phyloP scores from a whole-genome alignment of 2,113 vertebrate genomes.

The Hippoglossus stenolepis region DNA sequence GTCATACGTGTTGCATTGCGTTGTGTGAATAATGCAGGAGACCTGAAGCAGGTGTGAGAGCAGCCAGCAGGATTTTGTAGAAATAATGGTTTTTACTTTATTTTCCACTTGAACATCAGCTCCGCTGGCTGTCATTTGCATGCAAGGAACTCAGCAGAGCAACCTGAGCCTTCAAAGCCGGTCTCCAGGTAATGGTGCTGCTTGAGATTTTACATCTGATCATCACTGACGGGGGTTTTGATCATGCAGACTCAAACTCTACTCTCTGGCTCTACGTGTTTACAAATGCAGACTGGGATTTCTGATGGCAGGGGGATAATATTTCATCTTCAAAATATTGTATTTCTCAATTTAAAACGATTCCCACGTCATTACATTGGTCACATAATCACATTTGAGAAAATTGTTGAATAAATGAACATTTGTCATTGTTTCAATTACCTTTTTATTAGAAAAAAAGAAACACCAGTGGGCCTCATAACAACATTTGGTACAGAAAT shows the following conservation, averaged over 20 bases:
- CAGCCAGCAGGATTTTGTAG: slow-evolving; percentile 45
- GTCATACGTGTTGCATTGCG: slow-evolving; percentile 29
- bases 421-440: slow-evolving; percentile 28
- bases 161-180: slow-evolving; percentile 74
- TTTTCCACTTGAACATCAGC: slow-evolving; percentile 53
- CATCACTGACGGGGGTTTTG: slow-evolving; percentile 66
- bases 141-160: slow-evolving; percentile 58
- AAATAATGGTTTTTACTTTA: slow-evolving; percentile 60
- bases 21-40: slow-evolving; percentile 57
- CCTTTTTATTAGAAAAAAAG: slow-evolving; percentile 53
- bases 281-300: slow-evolving; percentile 48
- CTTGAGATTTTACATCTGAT: slow-evolving; percentile 71
- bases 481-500: slow-evolving; percentile 6
- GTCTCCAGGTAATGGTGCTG: slow-evolving; percentile 73
- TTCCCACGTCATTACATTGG: neutral
- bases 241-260: slow-evolving; percentile 65
- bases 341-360: slow-evolving; percentile 29
- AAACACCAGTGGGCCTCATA: neutral
- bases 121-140: slow-evolving; percentile 61
- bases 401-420: neutral
- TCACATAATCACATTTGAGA: neutral
- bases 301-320: slow-evolving; percentile 12
- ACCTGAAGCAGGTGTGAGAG: slow-evolving; percentile 49
- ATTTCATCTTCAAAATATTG: slow-evolving; percentile 18
- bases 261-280: slow-evolving; percentile 56